A percentile compares a stretch with the other conserved stretches of the same genome.
Evolutionary conservation across 1,140 invertebrate genomes (phyloP).

Genomic region (Dendroctonus ponderosae): DNA sequence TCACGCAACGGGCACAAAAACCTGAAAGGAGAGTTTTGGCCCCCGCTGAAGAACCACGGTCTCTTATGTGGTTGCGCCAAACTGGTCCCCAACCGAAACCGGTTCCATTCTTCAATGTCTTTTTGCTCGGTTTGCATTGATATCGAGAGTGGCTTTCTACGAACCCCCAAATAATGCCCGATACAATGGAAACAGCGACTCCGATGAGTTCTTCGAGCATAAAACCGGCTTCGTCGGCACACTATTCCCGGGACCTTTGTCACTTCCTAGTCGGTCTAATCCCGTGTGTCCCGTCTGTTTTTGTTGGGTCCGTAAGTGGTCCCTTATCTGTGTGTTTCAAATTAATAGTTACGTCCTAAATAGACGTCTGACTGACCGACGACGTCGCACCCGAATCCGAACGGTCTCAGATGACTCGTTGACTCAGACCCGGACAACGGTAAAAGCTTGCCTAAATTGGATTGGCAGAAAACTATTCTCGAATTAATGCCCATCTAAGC

Average conservation of each 20-base stretch:
- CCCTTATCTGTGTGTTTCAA: conserved; percentile 10
- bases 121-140: conserved; percentile 14
- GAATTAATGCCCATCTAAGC: no score
- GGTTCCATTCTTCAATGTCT: conserved; percentile 18
- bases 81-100: conserved; percentile 15
- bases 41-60: not conserved
- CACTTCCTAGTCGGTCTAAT: conserved; percentile 8
- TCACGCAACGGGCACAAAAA: conserved; percentile 1
- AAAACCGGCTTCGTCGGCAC: conserved; percentile 3
- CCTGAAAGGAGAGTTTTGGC: conserved; percentile 10
- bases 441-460: no score
- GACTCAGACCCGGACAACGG: no score
- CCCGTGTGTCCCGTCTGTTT: conserved; percentile 7
- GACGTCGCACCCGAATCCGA: no score
- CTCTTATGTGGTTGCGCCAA: conserved; percentile 13
- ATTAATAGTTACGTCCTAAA: conserved; percentile 14
- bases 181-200: no score
- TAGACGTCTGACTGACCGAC: conserved; percentile 6
- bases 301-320: conserved; percentile 8
- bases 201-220: not conserved
- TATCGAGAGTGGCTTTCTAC: not conserved
- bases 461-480: no score
- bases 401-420: no score
- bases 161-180: no score
- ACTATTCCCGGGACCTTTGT: not conserved